Base-by-base conservation (phyloP, 2,797 vertebrate species). In the Oryzias dopingdopingensis region DNA sequence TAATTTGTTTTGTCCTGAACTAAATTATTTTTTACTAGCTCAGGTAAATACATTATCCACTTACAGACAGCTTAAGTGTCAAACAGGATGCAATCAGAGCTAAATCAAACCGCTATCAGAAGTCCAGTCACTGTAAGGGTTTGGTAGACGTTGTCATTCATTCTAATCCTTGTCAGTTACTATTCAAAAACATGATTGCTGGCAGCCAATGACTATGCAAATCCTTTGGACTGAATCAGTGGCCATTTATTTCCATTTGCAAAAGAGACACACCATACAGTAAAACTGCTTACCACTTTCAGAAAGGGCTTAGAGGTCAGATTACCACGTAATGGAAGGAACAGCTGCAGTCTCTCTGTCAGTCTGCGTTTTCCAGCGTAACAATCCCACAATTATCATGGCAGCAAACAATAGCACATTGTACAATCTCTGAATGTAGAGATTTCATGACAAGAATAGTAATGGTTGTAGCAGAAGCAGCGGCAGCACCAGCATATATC, bases 241-340 rank as follows among this genome's bases (percentile, higher is more conserved):
- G 32, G 32, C 32, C 32, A 37, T 37, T 37, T 18, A 14, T 32
- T 14, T 42, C 54, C 56, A 37, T 37, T 37, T 59, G 50, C 23
- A 56, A 61, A 57, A 47, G 53, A 52, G 62, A 54, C 29, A 51
- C 57, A 62, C 7, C 57, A 17, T 2, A 42, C n/a, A 51, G 23
- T 18, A 48, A 52, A 57, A 52, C 20, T 41, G 44, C 3, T 54
- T 2, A 37, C 5, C 32, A 42, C 22, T 46, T 46, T 44, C 42
- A 44, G 44, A 45, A 0, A 48, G 23, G 32, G 13, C 2, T 23
- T 17, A 41, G 49, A 51, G 32, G 15, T 5, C 4, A 12, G 16
- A 41, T 23, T 59, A 48, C 6, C 15, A 52, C 26, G 13, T 51
- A 43, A 47, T 22, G 29, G 46, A 10, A 60, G 24, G 18, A 32